Evolutionary conservation across 1,140 invertebrate genomes (phyloP), one percentile per base, ranked within the genome.

Genomic region (Patella vulgata): DNA sequence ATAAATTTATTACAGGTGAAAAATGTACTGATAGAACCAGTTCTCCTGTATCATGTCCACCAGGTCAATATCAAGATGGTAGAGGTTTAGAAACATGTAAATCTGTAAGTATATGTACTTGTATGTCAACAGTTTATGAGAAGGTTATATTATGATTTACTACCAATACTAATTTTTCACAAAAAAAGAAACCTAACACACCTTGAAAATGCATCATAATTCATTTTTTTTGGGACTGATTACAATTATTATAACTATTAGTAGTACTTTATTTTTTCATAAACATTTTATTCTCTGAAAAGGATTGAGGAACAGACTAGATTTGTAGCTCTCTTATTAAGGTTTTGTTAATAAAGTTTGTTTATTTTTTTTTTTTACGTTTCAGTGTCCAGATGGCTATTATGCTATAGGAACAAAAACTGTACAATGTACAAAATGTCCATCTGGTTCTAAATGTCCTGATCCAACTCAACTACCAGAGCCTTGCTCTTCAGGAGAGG

Each of bases 371-470:
- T 40, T 30, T 31, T 52, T 47, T 12, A 43, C 47, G 19, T 75
- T 73, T 59, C 68, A 82, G 80, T 82, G 80, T 67, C 58, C 80
- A 23, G 48, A 55, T 50, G 80, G 80, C n/a, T 82, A 78, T 52
- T 81, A 81, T 59, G 59, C 66, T 0, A 62, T 61, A 17, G 46
- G 56, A 14, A 68, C 71, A 19, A 76, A 73, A 3, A 57, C 30
- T 11, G 50, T 55, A 3, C 55, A 46, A 6, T 82, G 80, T 61
- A 77, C 73, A 1, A 68, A 71, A 14, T 82, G 80, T 69, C 73
- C 78, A n/a, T 74, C 70, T 3, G 74, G 75, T 17, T 76, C 64
- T 23, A 56, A 76, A 28, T 82, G 80, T 67, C 57, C 77, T 21
- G 69, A 79, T 52, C 65, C 77, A 1, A 61, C 71, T 3, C 42